Base-by-base conservation (phyloP, 2,888 invertebrate genomes). In the Acleris emargana region DNA sequence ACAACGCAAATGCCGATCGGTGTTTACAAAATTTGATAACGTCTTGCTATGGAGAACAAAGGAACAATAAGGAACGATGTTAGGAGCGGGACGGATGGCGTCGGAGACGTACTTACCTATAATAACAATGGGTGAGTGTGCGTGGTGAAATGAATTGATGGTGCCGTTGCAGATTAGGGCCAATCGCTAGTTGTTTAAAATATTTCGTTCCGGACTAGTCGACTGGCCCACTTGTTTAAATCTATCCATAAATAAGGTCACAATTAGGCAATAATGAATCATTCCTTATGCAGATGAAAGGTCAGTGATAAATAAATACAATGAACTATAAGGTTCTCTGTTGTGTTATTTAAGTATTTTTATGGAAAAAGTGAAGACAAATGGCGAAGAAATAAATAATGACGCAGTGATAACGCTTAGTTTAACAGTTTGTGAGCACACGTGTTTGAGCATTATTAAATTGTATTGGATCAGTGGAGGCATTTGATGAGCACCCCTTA, bases 41-140 rank as follows among this genome's bases (percentile, higher is more conserved):
- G 74, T 76, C 79, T 73, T 76, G 79, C 77, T 82, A 86, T 83
- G 79, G 13, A 38, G 79, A 88, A 89, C 88, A 89, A 89, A 87
- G 82, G 87, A 87, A 88, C 86, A 86, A 86, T 86, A 83, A 83
- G 77, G 75, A 79, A 78, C 79, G 82, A 87, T 86, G 88, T 22
- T 38, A 55, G 45, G 25, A 45, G 18, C 25, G 57, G 5, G 22
- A 25, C 18, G 45, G 57, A 45, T 17, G 25, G 45, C 11, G 20
- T 9, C 18, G 20, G 11, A 17, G 20, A 17, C 18, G 43, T 45
- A n/a, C n/a, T n/a, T n/a, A n/a, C n/a, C n/a, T n/a, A 47, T 47
- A 81, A 83, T 84, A 86, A 82, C 80, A 85, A 86, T 49, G 17
- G 45, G 49, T 18, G 49, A 20, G 49, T 20, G 20, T 11, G 49